phyloP scores from a whole-genome alignment of 1,140 invertebrate genomes.

The Leptestheria dahalacensis region DNA sequence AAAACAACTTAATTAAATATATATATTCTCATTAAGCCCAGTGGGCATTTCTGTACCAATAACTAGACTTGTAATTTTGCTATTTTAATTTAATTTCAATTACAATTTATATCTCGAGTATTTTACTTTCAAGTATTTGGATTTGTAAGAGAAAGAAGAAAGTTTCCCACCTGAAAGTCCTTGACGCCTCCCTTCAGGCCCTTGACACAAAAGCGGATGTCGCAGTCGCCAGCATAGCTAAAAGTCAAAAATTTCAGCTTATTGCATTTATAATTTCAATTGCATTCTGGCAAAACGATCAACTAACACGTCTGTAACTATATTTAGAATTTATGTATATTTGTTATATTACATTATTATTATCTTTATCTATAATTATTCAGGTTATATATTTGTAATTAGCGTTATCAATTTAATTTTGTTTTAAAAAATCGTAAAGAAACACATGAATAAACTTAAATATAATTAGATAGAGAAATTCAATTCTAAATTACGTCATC shows the following conservation, averaged over 20 bases:
- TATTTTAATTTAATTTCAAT: neutral
- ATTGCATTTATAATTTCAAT: too few relatives aligned
- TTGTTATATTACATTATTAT: neutral
- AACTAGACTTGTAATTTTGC: neutral
- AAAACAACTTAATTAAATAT: too few relatives aligned
- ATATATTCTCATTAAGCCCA: too few relatives aligned
- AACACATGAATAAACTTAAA: slow-evolving; percentile 16
- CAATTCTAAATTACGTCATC: too few relatives aligned
- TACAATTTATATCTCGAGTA: neutral
- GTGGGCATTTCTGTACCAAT: too few relatives aligned
- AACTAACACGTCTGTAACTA: neutral
- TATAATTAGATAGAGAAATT: too few relatives aligned
- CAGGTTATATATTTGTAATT: slow-evolving; percentile 13
- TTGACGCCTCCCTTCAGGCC: slow-evolving; percentile 74
- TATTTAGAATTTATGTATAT: neutral
- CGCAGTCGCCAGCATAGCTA: slow-evolving; percentile 86
- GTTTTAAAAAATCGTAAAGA: slow-evolving; percentile 4
- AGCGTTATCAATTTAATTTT: neutral
- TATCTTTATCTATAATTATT: too few relatives aligned
- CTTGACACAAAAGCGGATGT: slow-evolving; percentile 70
- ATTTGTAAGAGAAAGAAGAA: neutral
- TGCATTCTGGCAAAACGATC: slow-evolving; percentile 7
- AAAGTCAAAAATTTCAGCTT: slow-evolving; percentile 27
- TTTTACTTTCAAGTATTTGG: neutral
- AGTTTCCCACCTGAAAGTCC: slow-evolving; percentile 58